These are phyloP conservation scores for Orchestes rusci DNA, from an alignment of 2,888 invertebrate species.

Conservation along the genomic window DNA sequence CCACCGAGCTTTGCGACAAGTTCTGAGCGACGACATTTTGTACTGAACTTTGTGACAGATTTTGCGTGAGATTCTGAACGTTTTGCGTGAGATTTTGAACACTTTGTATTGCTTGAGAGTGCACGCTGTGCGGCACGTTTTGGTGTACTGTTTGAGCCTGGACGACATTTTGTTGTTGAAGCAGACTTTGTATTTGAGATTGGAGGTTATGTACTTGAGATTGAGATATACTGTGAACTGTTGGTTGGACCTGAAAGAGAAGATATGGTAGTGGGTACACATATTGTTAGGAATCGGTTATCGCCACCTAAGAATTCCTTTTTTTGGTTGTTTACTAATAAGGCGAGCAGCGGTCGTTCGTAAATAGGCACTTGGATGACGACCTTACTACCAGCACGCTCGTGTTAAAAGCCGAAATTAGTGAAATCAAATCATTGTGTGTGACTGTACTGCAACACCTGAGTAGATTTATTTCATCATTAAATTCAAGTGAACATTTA, in stretches of 20 bases:
- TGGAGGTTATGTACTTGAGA: slow-evolving; percentile 39
- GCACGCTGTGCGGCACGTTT: slow-evolving; percentile 28
- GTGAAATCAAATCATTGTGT: too few relatives aligned
- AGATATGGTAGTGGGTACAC: too few relatives aligned
- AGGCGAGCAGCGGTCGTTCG: too few relatives aligned
- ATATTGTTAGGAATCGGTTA: too few relatives aligned
- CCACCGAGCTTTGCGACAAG: slow-evolving; percentile 18
- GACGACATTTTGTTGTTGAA: slow-evolving; percentile 34
- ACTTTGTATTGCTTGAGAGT: slow-evolving; percentile 11
- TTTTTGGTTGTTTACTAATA: too few relatives aligned
- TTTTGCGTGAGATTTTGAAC: slow-evolving; percentile 25
- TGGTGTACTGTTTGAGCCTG: slow-evolving; percentile 31
- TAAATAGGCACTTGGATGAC: too few relatives aligned
- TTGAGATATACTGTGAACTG: slow-evolving; percentile 33
- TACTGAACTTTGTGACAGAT: slow-evolving; percentile 15
- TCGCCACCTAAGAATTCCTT: too few relatives aligned
- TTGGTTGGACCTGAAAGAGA: slow-evolving; percentile 28
- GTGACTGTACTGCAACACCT: too few relatives aligned
- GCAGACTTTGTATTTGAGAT: slow-evolving; percentile 36
- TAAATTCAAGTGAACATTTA: too few relatives aligned
- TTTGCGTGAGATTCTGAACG: slow-evolving; percentile 19
- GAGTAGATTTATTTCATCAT: too few relatives aligned
- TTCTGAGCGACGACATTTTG: slow-evolving; percentile 15
- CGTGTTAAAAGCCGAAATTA: too few relatives aligned
- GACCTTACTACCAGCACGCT: too few relatives aligned